Conservation (phyloP, 2,797 vertebrate genomes). For the Coilia nasus region DNA sequence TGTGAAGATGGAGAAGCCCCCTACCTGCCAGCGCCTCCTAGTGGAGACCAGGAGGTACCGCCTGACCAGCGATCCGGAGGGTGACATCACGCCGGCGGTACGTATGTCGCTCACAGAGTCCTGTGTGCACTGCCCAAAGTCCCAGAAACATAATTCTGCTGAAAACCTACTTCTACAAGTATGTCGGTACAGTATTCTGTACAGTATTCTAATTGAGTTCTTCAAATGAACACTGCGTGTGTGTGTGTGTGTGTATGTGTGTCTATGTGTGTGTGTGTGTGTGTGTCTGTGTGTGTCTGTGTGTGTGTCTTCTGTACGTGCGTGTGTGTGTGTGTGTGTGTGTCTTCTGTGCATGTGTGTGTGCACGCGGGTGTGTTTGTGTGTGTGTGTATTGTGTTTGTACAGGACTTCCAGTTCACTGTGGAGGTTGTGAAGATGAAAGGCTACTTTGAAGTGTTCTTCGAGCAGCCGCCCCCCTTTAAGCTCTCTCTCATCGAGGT, state of each 20-base stretch:
- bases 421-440: constrained; percentile 80
- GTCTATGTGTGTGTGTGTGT: neutral
- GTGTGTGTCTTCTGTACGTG: neutral
- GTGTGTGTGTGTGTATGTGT: no score
- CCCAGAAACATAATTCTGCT: no score
- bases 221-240: no score
- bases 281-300: neutral
- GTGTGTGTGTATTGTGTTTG: neutral
- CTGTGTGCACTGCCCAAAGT: no score
- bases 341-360: neutral
- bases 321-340: neutral
- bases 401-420: constrained; percentile 83
- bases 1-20: constrained; percentile 81
- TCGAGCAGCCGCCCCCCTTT: constrained; percentile 83
- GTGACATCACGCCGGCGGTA: constrained; percentile 83
- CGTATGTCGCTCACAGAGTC: constrained; percentile 52
- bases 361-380: neutral
- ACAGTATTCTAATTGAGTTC: no score
- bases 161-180: no score
- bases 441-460: constrained; percentile 85
- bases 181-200: no score
- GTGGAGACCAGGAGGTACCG: constrained; percentile 79
- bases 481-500: constrained; percentile 79
- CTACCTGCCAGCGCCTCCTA: constrained; percentile 78
- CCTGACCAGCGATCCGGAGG: constrained; percentile 80